Evolutionary conservation across 2,797 vertebrate genomes (phyloP), one percentile per base, ranked within the genome.

Genomic region (Poeciliopsis gracilis): DNA sequence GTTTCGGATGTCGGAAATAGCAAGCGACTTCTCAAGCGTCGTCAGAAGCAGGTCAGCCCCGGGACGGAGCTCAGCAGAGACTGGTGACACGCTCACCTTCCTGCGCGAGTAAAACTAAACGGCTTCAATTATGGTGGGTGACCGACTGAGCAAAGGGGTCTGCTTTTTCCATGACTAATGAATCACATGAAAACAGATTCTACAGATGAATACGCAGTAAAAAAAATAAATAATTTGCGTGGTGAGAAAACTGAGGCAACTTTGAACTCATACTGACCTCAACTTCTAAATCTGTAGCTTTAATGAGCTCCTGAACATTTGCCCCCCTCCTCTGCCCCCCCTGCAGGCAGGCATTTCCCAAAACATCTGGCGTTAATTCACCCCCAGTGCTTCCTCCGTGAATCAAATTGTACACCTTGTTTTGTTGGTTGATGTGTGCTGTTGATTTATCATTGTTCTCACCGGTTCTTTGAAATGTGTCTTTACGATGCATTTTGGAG

Each of bases 111-210:
- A 90, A 89, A 84, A 87, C 87, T 89, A 94, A 93, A 94, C 92
- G 91, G 92, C 87, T 87, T 95, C 95, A 94, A 95, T 95, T 91
- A 91, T 88, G 88, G 92, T 94, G 91, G 94, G 91, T 94, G 92
- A 95, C 91, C 93, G 93, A 95, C 94, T 93, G 91, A 85, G 84
- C 70, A 80, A 80, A 88, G 88, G 89, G 87, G 86, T 82, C 89
- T 87, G 82, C 78, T 88, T 93, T 90, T 89, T 86, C 84, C 76
- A 89, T 82, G 82, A 76, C 87, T 94, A 93, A 95, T 93, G 90
- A 94, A 89, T 92, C 89, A 87, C 83, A 78, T 77, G 41, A 88
- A 90, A 93, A 91, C 86, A 59, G 23, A 49, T 63, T 83, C 82
- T 72, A 75, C 45, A 82, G 84, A 88, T 83, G 66, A 81, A 87